Conservation (phyloP, 2,797 vertebrate genomes). For the Eutrigla gurnardus region DNA sequence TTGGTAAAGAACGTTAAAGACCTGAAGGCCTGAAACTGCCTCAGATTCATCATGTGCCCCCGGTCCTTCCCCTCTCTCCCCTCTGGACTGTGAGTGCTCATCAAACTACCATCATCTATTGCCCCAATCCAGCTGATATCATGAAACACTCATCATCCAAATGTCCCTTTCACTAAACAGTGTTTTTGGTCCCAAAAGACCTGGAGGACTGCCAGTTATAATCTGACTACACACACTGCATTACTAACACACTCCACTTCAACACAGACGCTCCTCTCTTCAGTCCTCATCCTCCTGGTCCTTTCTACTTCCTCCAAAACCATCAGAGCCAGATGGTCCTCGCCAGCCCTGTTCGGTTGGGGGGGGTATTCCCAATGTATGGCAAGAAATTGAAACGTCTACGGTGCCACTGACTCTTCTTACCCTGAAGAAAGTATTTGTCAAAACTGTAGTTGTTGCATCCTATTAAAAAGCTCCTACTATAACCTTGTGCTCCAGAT, state of each 20-base stretch:
- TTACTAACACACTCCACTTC: constrained; percentile 32
- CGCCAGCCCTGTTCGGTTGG: constrained; percentile 13
- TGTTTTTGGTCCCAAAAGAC: constrained; percentile 25
- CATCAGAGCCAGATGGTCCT: constrained; percentile 10
- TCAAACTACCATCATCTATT: constrained; percentile 19
- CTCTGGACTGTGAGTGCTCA: constrained; percentile 11
- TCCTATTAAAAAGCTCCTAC: neutral
- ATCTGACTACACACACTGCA: constrained; percentile 31
- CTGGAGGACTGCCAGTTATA: constrained; percentile 32
- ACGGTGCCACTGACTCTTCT: neutral
- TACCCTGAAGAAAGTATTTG: too few species aligned
- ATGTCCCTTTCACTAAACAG: constrained; percentile 22
- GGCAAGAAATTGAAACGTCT: neutral
- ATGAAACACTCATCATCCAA: constrained; percentile 39
- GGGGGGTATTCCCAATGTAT: neutral
- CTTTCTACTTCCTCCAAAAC: neutral
- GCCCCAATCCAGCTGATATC: constrained; percentile 9
- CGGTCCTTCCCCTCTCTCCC: neutral
- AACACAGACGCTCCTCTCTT: constrained; percentile 37
- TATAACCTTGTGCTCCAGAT: neutral
- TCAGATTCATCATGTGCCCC: constrained; percentile 4
- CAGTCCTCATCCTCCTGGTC: neutral
- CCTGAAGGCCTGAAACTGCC: neutral
- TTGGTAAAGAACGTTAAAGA: neutral
- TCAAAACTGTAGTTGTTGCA: neutral